Conservation (phyloP, 2,797 vertebrate genomes). For the Schizothorax lantsangensis region DNA sequence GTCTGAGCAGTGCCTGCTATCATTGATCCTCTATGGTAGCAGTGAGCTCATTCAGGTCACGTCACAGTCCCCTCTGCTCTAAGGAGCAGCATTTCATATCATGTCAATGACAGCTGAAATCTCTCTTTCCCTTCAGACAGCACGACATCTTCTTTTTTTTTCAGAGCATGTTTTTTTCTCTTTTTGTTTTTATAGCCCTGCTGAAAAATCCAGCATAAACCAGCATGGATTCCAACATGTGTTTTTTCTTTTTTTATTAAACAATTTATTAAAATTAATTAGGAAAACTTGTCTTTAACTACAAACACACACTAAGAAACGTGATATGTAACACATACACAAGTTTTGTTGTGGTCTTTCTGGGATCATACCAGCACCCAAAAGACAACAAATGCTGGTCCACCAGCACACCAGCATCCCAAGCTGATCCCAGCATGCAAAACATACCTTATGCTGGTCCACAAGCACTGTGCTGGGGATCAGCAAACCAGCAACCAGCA, state of each 20-base stretch:
- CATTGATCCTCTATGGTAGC: slow-evolving; percentile 78
- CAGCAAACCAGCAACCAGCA: background rate
- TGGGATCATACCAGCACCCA: background rate
- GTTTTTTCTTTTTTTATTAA: background rate
- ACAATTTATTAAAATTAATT: background rate
- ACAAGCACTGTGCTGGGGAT: background rate
- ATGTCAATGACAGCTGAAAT: slow-evolving; percentile 72
- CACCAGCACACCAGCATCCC: background rate
- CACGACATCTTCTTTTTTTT: background rate
- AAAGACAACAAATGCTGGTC: background rate
- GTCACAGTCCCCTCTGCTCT: slow-evolving; percentile 78
- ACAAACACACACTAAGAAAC: background rate
- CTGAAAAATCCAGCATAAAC: no score
- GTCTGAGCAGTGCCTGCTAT: slow-evolving; percentile 74
- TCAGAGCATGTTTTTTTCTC: background rate
- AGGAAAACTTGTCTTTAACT: background rate
- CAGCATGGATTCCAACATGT: background rate
- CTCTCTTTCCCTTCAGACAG: slow-evolving; percentile 61
- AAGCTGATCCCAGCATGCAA: background rate
- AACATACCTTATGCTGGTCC: background rate
- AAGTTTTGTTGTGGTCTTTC: background rate
- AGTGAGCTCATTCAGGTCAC: slow-evolving; percentile 75
- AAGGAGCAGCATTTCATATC: slow-evolving; percentile 74
- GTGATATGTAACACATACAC: background rate
- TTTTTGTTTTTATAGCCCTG: background rate